Percentiles rank a stretch among this genome's conserved stretches.
phyloP scores from a whole-genome alignment of 2,113 vertebrate species.

The Octodon degus region DNA sequence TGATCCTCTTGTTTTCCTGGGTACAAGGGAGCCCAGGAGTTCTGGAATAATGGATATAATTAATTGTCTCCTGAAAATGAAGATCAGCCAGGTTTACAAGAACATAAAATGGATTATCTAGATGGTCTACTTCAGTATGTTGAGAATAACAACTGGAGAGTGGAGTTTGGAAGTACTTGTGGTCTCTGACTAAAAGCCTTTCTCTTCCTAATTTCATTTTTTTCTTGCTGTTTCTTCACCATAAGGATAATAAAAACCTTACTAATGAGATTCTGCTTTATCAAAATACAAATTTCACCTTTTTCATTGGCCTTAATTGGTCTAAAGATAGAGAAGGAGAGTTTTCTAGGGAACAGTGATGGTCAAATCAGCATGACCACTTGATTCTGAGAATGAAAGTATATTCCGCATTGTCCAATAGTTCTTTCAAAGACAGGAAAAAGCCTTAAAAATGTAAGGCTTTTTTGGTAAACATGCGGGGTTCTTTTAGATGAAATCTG shows the following conservation, averaged over 20 bases:
- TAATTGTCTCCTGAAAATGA: conserved; percentile 53
- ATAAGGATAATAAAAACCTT: not conserved
- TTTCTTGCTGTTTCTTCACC: conserved; percentile 12
- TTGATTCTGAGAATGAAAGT: conserved; percentile 19
- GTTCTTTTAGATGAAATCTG: not conserved
- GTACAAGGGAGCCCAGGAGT: not conserved
- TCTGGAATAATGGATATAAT: not conserved
- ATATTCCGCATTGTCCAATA: not conserved
- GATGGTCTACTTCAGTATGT: conserved; percentile 38
- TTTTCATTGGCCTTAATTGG: conserved; percentile 46
- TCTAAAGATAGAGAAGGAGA: conserved; percentile 1
- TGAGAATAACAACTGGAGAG: not conserved
- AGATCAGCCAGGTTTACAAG: not conserved
- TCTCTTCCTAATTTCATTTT: conserved; percentile 54
- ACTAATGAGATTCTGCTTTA: conserved; percentile 20
- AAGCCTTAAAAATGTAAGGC: not conserved
- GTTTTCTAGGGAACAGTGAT: not conserved
- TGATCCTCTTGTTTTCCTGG: not conserved
- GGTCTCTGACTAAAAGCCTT: not conserved
- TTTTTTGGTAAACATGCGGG: not conserved
- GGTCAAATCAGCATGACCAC: not conserved
- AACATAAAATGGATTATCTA: not conserved
- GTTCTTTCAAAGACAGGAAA: conserved; percentile 29
- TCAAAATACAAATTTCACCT: conserved; percentile 36
- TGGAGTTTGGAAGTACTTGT: conserved; percentile 34